These are phyloP conservation scores for Strongylocentrotus purpuratus DNA, from an alignment of 35 echinoderm and acorn worm genomes.

Conservation along the genomic window DNA sequence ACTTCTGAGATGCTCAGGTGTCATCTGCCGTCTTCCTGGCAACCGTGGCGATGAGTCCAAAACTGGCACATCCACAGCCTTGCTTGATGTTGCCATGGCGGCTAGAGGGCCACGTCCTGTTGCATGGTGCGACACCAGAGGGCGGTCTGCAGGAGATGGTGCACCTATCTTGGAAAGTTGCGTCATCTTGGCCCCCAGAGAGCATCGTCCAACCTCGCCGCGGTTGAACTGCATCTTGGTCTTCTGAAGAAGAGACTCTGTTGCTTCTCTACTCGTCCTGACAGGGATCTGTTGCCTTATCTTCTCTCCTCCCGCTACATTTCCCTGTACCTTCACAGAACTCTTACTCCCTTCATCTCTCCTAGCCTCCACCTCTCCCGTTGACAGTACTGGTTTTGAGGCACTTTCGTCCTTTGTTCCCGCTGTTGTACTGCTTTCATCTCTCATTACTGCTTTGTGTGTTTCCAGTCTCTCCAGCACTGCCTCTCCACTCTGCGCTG, in stretches of 20 bases:
- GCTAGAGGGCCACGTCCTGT: background rate
- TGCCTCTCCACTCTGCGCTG: background rate
- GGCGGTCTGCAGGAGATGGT: background rate
- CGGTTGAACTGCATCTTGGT: constrained; percentile 37
- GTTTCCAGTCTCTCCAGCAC: background rate
- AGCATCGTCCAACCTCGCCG: background rate
- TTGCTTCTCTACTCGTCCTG: background rate
- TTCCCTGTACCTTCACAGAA: background rate
- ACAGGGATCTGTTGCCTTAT: background rate
- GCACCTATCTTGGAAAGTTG: constrained; percentile 30
- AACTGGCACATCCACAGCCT: constrained; percentile 34
- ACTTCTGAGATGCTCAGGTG: background rate
- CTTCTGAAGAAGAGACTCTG: constrained; percentile 27
- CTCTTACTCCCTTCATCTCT: background rate
- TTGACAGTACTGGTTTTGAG: constrained; percentile 12
- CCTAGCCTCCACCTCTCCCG: background rate
- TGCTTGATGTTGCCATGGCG: background rate
- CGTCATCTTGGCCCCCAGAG: constrained; percentile 19
- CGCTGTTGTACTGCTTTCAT: background rate
- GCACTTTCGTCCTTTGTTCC: background rate
- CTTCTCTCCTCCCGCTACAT: background rate
- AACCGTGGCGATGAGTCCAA: constrained; percentile 50
- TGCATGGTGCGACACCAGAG: background rate
- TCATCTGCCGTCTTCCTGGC: constrained; percentile 32
- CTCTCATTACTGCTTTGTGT: background rate